Evolutionary conservation across 2,797 vertebrate species (phyloP), one percentile per base, ranked within the genome.

Genomic region (Poecile montanus): DNA sequence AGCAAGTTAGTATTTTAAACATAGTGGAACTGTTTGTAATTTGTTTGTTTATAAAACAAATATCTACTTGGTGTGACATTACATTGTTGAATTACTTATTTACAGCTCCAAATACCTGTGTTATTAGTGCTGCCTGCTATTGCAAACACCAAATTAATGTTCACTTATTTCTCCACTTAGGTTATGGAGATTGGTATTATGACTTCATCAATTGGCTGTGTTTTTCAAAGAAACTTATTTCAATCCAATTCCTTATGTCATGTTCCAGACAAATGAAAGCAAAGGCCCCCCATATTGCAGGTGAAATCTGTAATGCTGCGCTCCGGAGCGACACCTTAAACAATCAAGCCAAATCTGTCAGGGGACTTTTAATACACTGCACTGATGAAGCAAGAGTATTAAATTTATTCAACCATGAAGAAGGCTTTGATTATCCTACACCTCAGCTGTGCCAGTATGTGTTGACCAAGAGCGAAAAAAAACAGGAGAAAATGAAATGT

Each of bases 381-480:
- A 32, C 91, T 97, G 97, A 97, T 97, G 95, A 98, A 97, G 94
- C 87, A 94, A 94, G 84, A 90, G 91, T 96, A 98, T 97, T 98
- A 97, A 96, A 97, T 97, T 97, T 97, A 98, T 97, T 97, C 97
- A 97, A 71, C 94, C 97, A 80, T 97, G 97, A 98, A 97, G 93
- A 95, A 95, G 95, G 85, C 73, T 97, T 97, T 98, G 97, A 98
- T 98, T 98, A 97, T 97, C 94, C 90, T 47, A 95, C 86, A 97
- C 95, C 96, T 98, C 96, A 92, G 97, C 93, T 92, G 36, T 70
- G 97, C 95, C 71, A 62, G 86, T 73, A 66, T 94, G 91, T 96
- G 94, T 94, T 98, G 97, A 97, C 96, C 97, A 96, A 5, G 72
- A 95, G 88, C 50, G 78, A 93, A 94, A 93, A 95, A 93, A 94